A percentile compares a stretch with the other conserved stretches of the same genome.
Conservation (phyloP, 2,888 invertebrate species). For the Andrena praecox region DNA sequence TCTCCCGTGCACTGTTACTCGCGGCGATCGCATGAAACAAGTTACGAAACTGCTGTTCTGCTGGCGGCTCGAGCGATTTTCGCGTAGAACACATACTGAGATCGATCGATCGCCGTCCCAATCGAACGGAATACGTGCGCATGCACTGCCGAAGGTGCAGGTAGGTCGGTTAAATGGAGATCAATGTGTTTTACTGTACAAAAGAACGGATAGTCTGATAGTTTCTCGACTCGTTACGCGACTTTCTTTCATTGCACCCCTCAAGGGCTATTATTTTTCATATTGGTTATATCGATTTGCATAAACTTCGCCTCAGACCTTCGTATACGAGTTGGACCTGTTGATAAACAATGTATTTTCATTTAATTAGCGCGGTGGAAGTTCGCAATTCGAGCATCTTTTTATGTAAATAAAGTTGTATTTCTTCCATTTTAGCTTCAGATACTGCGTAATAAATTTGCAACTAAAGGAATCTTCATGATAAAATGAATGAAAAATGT, state of each 20-base stretch:
- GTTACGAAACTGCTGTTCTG: conserved; percentile 41
- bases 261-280: not conserved
- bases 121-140: conserved; percentile 16
- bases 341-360: not conserved
- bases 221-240: not conserved
- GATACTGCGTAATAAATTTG: not conserved
- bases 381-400: not conserved
- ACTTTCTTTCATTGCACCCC: conserved; percentile 28
- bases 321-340: not conserved
- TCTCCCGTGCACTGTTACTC: conserved; percentile 3
- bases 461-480: not conserved
- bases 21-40: conserved; percentile 27
- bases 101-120: conserved; percentile 31
- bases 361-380: not conserved
- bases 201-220: conserved; percentile 28
- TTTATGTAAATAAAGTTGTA: not conserved
- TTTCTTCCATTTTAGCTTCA: not conserved
- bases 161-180: conserved; percentile 30
- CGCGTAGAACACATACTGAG: conserved; percentile 38
- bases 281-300: not conserved
- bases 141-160: conserved; percentile 8
- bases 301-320: not conserved
- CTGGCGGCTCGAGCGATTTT: conserved; percentile 22
- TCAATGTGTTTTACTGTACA: conserved; percentile 32
- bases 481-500: not conserved